A percentile compares a stretch with the other conserved stretches of the same genome.
phyloP scores from a whole-genome alignment of 2,888 invertebrate species.

The Spatulosminthurus flaviceps region DNA sequence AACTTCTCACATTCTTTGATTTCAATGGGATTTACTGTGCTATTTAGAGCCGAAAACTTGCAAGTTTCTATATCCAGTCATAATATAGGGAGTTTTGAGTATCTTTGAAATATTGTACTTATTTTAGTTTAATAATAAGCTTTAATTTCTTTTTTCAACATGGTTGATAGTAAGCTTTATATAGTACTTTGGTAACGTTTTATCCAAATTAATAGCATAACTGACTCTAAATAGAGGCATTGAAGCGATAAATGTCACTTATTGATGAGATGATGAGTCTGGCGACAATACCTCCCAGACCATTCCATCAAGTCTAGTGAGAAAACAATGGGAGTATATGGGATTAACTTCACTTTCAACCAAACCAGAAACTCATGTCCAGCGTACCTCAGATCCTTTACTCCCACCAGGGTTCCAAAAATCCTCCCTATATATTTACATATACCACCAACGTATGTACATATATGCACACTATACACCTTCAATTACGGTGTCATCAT shows the following conservation, averaged over 20 bases:
- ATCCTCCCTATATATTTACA: no score
- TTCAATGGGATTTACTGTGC: no score
- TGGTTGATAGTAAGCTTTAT: not conserved
- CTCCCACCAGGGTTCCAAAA: not conserved
- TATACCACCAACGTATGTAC: not conserved
- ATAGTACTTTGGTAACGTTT: not conserved
- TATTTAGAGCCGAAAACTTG: no score
- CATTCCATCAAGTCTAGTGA: not conserved
- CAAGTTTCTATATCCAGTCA: no score
- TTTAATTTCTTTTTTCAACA: no score
- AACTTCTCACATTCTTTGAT: no score
- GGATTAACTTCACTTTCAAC: slow-evolving; percentile 14
- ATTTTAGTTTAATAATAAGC: no score
- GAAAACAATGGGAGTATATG: not conserved
- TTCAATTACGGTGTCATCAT: not conserved
- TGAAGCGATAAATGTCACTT: not conserved
- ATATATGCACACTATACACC: not conserved
- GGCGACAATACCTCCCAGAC: slow-evolving; percentile 18
- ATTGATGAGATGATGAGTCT: not conserved
- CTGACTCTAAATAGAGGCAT: no score
- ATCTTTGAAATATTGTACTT: no score
- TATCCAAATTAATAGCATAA: not conserved
- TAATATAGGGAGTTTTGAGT: no score
- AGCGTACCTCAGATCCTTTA: no score
- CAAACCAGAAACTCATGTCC: not conserved